These are phyloP conservation scores for Hemithea aestivaria DNA, from an alignment of 2,888 invertebrate genomes.

Conservation along the genomic window DNA sequence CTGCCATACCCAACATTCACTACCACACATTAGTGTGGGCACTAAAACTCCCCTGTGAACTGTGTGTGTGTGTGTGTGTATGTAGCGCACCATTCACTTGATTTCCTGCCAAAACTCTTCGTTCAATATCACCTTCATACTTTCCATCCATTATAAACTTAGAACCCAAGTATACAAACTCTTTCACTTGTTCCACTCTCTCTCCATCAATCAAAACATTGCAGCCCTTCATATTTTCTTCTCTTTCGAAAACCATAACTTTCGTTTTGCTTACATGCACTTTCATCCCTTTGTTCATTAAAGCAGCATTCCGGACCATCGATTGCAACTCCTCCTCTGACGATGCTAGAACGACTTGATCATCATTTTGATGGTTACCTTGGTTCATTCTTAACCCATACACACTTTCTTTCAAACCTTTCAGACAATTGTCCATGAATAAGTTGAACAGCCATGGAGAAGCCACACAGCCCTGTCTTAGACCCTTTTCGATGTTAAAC, in stretches of 20 bases:
- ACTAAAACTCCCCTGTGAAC: too few relatives aligned
- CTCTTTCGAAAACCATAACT: neutral
- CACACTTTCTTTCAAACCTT: slow-evolving; percentile 1
- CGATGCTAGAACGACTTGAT: neutral
- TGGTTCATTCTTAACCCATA: slow-evolving; percentile 1
- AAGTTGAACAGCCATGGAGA: slow-evolving; percentile 7
- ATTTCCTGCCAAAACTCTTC: too few relatives aligned
- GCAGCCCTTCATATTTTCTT: neutral
- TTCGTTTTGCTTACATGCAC: slow-evolving; percentile 5
- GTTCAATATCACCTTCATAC: too few relatives aligned
- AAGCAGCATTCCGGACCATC: neutral
- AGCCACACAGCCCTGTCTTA: slow-evolving; percentile 10
- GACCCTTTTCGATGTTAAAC: slow-evolving; percentile 5
- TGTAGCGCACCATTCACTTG: too few relatives aligned
- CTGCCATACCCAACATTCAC: too few relatives aligned
- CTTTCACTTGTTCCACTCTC: neutral
- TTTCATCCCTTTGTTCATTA: neutral
- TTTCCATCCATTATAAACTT: too few relatives aligned
- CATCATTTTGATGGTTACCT: slow-evolving; percentile 3
- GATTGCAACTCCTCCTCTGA: slow-evolving; percentile 2
- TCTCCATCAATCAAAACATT: neutral
- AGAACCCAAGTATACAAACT: neutral
- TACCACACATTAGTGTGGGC: too few relatives aligned
- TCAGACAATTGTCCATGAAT: slow-evolving; percentile 4
- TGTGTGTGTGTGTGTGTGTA: too few relatives aligned